These are phyloP conservation scores for Hippopotamus amphibius DNA, from an alignment of 2,113 vertebrate species.

Conservation along the genomic window DNA sequence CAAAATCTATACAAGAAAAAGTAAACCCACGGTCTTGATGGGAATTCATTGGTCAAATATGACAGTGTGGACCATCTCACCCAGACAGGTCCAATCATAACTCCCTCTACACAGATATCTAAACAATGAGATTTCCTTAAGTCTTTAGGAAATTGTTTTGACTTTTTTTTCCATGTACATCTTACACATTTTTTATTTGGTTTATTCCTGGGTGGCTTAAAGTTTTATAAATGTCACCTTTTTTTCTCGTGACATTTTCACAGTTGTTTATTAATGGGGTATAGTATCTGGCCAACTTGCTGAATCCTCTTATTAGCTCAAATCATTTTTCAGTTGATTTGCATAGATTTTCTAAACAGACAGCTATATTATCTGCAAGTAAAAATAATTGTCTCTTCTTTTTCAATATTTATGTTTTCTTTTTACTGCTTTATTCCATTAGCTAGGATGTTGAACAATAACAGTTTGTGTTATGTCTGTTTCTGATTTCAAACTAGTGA, in stretches of 20 bases:
- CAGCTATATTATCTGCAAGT: conserved; percentile 39
- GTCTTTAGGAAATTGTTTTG: conserved; percentile 6
- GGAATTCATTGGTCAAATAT: not conserved
- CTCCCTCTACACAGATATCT: not conserved
- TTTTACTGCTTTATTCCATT: conserved; percentile 2
- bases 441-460: not conserved
- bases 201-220: conserved; percentile 20
- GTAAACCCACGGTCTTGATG: not conserved
- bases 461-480: not conserved
- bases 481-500: conserved; percentile 12
- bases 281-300: conserved; percentile 24
- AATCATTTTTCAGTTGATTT: conserved; percentile 49
- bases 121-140: not conserved
- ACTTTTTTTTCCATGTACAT: not conserved
- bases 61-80: not conserved
- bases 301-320: conserved; percentile 31
- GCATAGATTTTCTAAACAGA: conserved; percentile 44
- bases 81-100: not conserved
- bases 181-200: conserved; percentile 14
- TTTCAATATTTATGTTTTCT: not conserved
- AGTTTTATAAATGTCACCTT: conserved; percentile 48
- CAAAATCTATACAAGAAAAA: not conserved
- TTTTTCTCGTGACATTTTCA: conserved; percentile 38
- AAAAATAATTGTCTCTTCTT: conserved; percentile 21
- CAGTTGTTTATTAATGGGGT: conserved; percentile 31